Conservation (phyloP, 2,113 vertebrate genomes). For the Pandion haliaetus region DNA sequence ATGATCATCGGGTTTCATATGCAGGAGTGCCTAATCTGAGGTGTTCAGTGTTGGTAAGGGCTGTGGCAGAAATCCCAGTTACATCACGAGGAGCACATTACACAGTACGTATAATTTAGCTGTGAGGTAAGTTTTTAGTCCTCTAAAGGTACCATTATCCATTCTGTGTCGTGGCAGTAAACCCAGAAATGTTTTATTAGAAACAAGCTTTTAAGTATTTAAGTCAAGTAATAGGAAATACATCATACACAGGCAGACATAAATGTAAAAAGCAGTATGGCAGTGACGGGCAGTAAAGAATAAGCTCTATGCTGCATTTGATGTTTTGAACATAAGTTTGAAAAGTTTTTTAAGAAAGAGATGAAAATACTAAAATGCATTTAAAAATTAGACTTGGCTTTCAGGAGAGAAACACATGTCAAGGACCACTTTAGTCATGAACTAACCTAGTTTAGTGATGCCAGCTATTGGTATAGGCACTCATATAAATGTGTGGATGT, state of each 20-base stretch:
- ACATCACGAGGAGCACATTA: background rate
- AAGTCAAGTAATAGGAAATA: background rate
- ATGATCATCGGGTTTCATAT: rapidly evolving
- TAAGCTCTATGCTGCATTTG: background rate
- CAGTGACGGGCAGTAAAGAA: background rate
- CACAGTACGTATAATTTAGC: background rate
- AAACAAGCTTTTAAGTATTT: background rate
- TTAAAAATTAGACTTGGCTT: background rate
- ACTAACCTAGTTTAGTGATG: background rate
- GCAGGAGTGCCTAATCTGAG: background rate
- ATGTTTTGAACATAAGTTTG: background rate
- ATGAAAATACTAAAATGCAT: background rate
- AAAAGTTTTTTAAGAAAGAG: background rate
- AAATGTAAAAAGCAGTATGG: background rate
- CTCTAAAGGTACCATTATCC: background rate
- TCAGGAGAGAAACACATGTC: background rate
- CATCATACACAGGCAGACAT: background rate
- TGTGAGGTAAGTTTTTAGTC: background rate
- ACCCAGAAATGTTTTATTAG: slow-evolving; percentile 10
- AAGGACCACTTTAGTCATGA: background rate
- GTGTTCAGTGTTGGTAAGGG: background rate
- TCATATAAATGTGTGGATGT: background rate
- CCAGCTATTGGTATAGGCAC: background rate
- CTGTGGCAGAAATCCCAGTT: background rate
- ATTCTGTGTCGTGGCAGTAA: background rate